Percentiles rank a stretch among this genome's conserved stretches.
Evolutionary conservation across 2,888 invertebrate genomes (phyloP).

Genomic region (Amphipoea oculea): DNA sequence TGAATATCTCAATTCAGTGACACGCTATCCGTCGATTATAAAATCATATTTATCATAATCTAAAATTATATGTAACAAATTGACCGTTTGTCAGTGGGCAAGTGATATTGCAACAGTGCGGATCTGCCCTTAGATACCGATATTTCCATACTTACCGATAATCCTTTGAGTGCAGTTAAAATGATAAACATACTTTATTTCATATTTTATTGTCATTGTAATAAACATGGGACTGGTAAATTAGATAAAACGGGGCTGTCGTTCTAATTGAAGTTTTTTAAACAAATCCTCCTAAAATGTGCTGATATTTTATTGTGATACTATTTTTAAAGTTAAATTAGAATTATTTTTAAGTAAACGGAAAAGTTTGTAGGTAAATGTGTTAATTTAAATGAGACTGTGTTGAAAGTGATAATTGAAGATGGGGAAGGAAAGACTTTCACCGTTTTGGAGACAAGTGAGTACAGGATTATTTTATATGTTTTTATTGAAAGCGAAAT

Average conservation of each 20-base stretch:
- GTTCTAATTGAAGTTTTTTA: slow-evolving; percentile 26
- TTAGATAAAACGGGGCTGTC: slow-evolving; percentile 28
- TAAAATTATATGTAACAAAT: not conserved
- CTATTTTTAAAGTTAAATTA: slow-evolving; percentile 39
- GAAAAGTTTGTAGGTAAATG: not conserved
- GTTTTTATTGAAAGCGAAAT: not conserved
- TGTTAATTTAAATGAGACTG: slow-evolving; percentile 33
- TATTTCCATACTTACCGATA: slow-evolving; percentile 47
- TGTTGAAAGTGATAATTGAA: slow-evolving; percentile 32
- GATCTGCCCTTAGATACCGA: slow-evolving; percentile 54
- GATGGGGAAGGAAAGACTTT: slow-evolving; percentile 66
- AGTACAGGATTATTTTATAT: slow-evolving; percentile 26
- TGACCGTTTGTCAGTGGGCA: not conserved
- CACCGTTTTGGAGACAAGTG: slow-evolving; percentile 77
- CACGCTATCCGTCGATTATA: slow-evolving; percentile 9
- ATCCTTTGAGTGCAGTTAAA: slow-evolving; percentile 63
- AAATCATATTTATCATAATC: not conserved
- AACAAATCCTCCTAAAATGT: slow-evolving; percentile 36
- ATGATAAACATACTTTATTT: slow-evolving; percentile 62
- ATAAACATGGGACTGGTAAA: slow-evolving; percentile 46
- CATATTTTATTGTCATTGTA: slow-evolving; percentile 60
- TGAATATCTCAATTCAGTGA: slow-evolving; percentile 13
- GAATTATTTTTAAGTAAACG: slow-evolving; percentile 16
- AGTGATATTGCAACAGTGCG: slow-evolving; percentile 18
- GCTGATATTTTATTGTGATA: slow-evolving; percentile 51